Percentiles rank a stretch among this genome's conserved stretches.
These are phyloP conservation scores for Apistogramma diplotaenia DNA, from an alignment of 2,113 vertebrate genomes.

Conservation along the genomic window DNA sequence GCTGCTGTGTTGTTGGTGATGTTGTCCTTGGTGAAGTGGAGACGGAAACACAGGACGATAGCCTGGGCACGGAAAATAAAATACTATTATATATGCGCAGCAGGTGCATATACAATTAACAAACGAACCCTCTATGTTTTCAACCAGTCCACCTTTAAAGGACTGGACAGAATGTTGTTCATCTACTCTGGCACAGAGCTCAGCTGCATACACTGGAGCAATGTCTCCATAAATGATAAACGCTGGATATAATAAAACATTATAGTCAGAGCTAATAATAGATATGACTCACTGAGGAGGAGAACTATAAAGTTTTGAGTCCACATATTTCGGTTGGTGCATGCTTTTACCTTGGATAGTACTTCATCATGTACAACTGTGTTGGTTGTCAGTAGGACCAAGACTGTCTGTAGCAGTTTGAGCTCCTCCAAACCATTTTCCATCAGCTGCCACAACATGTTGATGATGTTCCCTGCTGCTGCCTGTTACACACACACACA, in stretches of 20 bases:
- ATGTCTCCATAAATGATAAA: background rate
- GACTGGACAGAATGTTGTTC: background rate
- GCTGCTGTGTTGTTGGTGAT: constrained; percentile 99
- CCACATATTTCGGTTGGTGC: background rate
- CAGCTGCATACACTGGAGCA: background rate
- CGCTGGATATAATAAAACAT: background rate
- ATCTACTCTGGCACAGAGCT: background rate
- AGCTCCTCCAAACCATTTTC: constrained; percentile 98
- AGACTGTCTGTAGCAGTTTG: constrained; percentile 95
- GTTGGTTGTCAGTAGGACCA: constrained; percentile 96
- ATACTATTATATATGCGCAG: background rate
- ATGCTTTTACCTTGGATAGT: constrained; percentile 87
- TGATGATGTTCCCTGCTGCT: constrained; percentile 97
- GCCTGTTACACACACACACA: constrained; percentile 74
- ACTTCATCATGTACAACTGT: constrained; percentile 97
- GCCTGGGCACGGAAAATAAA: constrained; percentile 75
- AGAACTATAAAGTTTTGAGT: no score
- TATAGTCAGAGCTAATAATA: background rate
- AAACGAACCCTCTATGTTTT: background rate
- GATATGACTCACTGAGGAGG: background rate
- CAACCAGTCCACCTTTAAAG: background rate
- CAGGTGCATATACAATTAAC: background rate
- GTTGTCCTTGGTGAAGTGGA: constrained; percentile 99
- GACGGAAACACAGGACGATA: constrained; percentile 96
- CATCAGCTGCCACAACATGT: constrained; percentile 99